Percentiles rank a stretch among this genome's conserved stretches.
phyloP scores from a whole-genome alignment of 2,888 invertebrate species.

The Apeira syringaria region DNA sequence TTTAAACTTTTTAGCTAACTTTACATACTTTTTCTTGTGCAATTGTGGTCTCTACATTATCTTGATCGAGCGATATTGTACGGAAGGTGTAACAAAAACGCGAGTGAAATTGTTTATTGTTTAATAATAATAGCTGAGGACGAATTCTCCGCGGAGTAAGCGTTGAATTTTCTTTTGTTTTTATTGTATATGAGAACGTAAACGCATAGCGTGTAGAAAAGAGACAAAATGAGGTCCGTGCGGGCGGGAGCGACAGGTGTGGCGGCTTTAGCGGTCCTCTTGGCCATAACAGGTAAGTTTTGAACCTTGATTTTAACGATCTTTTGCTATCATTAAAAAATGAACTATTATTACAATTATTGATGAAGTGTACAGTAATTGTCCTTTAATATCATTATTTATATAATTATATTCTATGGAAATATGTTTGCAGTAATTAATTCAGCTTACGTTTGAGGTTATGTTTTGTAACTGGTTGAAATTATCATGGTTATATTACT shows the following conservation, averaged over 20 bases:
- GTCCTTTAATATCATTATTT: too few relatives aligned
- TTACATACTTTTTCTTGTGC: conserved; percentile 58
- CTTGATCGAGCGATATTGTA: conserved; percentile 62
- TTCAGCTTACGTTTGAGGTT: conserved; percentile 10
- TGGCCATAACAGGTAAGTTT: conserved; percentile 76
- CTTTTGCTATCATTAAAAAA: conserved; percentile 5
- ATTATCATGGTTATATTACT: conserved; percentile 1
- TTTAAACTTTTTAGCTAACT: conserved; percentile 47
- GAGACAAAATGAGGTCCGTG: conserved; percentile 75
- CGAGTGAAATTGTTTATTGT: conserved; percentile 74
- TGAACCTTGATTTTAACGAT: conserved; percentile 30
- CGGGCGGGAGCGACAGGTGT: conserved; percentile 77
- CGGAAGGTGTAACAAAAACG: conserved; percentile 66
- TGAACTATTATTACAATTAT: too few relatives aligned
- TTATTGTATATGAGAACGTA: conserved; percentile 63
- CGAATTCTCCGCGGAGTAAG: conserved; percentile 52
- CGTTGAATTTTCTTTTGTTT: conserved; percentile 65
- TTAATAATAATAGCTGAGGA: conserved; percentile 59
- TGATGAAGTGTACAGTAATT: too few relatives aligned
- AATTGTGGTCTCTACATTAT: conserved; percentile 63
- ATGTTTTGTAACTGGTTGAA: conserved; percentile 4
- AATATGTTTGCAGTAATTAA: not conserved
- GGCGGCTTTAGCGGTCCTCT: conserved; percentile 70
- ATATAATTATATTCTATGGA: too few relatives aligned
- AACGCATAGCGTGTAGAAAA: conserved; percentile 64